Evolutionary conservation across 2,888 invertebrate species (phyloP).

Genomic region (Tipula confusa): DNA sequence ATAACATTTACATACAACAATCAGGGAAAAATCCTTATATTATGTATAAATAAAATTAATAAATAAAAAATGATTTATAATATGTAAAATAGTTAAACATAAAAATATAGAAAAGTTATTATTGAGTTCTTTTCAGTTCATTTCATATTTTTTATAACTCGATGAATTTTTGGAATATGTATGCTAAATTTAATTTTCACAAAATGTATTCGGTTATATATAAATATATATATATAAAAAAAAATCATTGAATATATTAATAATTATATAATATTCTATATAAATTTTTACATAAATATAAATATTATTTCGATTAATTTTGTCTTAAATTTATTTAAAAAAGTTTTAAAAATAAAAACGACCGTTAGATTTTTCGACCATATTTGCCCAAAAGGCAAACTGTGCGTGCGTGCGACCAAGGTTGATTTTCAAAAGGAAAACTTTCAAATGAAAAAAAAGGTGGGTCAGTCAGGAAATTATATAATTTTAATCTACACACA

Average conservation of each 20-base stretch:
- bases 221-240: neutral
- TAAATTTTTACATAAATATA: neutral
- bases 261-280: neutral
- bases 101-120: neutral
- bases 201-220: neutral
- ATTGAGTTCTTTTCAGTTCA: neutral
- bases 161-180: too few relatives aligned
- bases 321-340: too few relatives aligned
- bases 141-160: neutral
- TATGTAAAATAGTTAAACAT: neutral
- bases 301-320: neutral
- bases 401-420: too few relatives aligned
- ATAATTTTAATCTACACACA: too few relatives aligned
- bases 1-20: conserved; percentile 16
- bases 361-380: too few relatives aligned
- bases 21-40: neutral
- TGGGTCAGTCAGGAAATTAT: too few relatives aligned
- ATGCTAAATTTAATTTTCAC: neutral
- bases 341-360: too few relatives aligned
- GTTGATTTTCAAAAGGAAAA: too few relatives aligned
- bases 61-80: neutral
- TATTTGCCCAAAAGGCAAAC: too few relatives aligned
- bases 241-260: neutral
- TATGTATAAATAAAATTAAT: neutral
- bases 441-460: too few relatives aligned